Evolutionary conservation across 2,113 vertebrate genomes (phyloP), one percentile per base, ranked within the genome.

Genomic region (Dromas ardeola): DNA sequence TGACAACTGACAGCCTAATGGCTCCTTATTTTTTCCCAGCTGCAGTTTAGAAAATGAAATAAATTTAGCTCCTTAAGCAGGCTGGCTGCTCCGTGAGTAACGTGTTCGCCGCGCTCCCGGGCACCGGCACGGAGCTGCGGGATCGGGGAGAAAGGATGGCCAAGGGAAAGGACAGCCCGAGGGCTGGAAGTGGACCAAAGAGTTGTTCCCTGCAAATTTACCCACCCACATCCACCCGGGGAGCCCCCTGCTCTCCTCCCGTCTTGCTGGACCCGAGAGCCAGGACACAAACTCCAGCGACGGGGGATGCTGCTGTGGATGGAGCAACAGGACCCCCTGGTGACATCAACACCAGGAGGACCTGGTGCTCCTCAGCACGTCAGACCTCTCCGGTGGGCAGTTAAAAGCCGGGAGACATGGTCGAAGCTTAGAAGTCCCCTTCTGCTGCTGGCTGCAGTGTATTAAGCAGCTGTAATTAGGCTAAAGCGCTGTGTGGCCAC

Each of bases 1-100:
- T 56, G 85, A 96, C 94, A 95, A 96, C 93, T 96, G 94, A 96
- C 85, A 95, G 96, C 87, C 91, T 97, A 96, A 98, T 97, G 95
- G 90, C 72, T 86, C 88, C 96, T 94, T 97, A 94, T 96, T 98
- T 97, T 88, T 94, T 92, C 95, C 94, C 86, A 95, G 95, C 95
- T 78, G 91, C 91, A 95, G 93, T 93, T 92, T 93, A n/a, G 87
- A 97, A 98, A 95, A 95, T 76, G 79, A 98, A 97, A 94, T 96
- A 97, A 96, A 86, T 92, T 97, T 93, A 93, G 61, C 85, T 91
- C 90, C 88, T 96, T 97, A 95, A 97, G 95, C 81, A 82, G 66
- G 16, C 71, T 81, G 59, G 78, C 86, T 96, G 95, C 83, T 97
- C 71, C 11, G 0, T 38, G 73, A 83, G 92, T 11, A 91, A 87